Evolutionary conservation across 2,113 vertebrate species (phyloP).

Genomic region (Urocolius indicus): DNA sequence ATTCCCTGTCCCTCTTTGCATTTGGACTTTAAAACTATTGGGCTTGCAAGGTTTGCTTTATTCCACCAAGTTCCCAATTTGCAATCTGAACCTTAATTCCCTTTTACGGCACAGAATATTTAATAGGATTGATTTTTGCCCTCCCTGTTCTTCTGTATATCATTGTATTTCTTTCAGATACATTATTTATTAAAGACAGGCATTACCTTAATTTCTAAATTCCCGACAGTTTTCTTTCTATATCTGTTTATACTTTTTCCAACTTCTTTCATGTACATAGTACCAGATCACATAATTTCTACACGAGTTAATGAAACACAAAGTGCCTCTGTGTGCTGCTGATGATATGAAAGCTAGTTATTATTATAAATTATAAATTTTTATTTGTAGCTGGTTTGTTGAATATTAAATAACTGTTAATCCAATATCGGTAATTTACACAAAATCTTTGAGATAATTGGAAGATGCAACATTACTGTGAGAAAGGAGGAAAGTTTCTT

Average conservation of each 20-base stretch:
- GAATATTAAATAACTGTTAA: not conserved
- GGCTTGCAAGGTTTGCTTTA: not conserved
- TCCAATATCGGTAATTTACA: not conserved
- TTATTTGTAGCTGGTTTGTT: not conserved
- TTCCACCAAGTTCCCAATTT: not conserved
- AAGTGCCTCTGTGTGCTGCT: not conserved
- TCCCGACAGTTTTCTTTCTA: not conserved
- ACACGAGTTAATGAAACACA: not conserved
- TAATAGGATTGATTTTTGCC: not conserved
- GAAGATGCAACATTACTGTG: not conserved
- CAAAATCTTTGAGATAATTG: not conserved
- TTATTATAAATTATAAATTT: not conserved
- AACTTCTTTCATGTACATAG: not conserved
- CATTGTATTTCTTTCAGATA: not conserved
- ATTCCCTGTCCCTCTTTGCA: too few relatives aligned
- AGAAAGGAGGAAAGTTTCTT: slow-evolving; percentile 47
- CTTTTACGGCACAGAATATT: not conserved
- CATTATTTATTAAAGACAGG: not conserved
- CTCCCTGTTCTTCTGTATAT: not conserved
- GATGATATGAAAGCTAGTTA: not conserved
- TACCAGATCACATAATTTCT: not conserved
- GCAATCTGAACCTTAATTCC: not conserved
- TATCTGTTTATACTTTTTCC: not conserved
- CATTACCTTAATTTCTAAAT: not conserved
- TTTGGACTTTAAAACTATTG: not conserved